Evolutionary conservation across 2,888 invertebrate genomes (phyloP), one percentile per base, ranked within the genome.

Genomic region (Meandrusa payeni): DNA sequence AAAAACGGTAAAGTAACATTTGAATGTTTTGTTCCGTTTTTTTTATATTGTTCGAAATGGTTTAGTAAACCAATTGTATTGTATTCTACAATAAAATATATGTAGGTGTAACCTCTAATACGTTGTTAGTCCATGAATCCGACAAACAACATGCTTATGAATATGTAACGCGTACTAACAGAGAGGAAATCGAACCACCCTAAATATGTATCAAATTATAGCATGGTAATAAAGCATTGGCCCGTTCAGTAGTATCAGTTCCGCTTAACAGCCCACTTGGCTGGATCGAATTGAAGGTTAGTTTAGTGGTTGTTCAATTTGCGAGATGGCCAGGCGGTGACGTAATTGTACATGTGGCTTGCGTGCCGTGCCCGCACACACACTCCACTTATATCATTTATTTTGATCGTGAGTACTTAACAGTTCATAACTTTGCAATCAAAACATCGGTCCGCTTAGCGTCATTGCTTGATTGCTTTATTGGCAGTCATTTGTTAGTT

Each of bases 1-100:
- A 32, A 32, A 51, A 49, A 57, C 45, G 48, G 47, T 47, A 48
- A 49, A 50, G 41, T 41, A 47, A 44, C 32, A 38, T 39, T 27
- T 19, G 3, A 15, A 11, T 22, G 28, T 41, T 33, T 41, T 12
- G 11, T 2, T 11, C 11, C 19, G 5, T 7, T 10, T n/a, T 11
- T 17, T 27, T 15, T 10, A 1, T n/a, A 19, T n/a, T n/a, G n/a
- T n/a, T 31, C 9, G 2, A 5, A 10, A 17, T 31, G 1, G 17
- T 7, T 10, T 15, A 11, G 10, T 6, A 17, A 31, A 31, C 1
- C 19, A 19, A 17, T 15, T 31, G 13, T 6, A 4, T 15, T 2
- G 15, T 15, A 15, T 15, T 4, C 2, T 3, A 15, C 4, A 15
- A 15, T 15, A 15, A 15, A 27, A 36, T 11, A n/a, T 9, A 11